phyloP scores from a whole-genome alignment of 1,140 invertebrate genomes.

The Aphaenogaster ashmeadi region DNA sequence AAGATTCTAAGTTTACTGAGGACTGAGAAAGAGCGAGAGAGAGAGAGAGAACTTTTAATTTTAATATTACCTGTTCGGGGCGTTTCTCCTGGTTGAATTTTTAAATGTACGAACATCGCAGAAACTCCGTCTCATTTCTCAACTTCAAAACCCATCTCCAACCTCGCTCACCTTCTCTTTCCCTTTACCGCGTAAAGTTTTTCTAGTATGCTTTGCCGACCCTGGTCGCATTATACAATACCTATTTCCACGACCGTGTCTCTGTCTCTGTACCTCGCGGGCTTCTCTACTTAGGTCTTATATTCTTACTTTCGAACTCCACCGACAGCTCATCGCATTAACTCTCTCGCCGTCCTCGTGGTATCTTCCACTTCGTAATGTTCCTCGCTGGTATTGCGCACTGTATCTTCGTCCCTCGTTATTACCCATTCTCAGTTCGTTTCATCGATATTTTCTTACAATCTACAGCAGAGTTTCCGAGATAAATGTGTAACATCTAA shows the following conservation, averaged over 20 bases:
- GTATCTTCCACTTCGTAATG: constrained; percentile 33
- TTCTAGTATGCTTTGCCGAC: constrained; percentile 33
- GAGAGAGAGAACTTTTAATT: constrained; percentile 44
- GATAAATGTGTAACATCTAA: constrained; percentile 2
- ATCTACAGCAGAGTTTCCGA: not conserved
- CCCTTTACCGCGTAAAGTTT: constrained; percentile 47
- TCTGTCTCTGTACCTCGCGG: constrained; percentile 38
- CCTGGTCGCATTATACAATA: constrained; percentile 55
- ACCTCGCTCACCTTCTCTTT: not conserved
- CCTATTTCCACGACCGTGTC: constrained; percentile 37
- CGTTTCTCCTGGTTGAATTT: constrained; percentile 58
- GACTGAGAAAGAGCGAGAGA: not conserved
- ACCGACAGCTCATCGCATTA: constrained; percentile 60
- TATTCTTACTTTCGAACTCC: constrained; percentile 51
- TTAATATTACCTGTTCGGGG: constrained; percentile 57
- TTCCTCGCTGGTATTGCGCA: constrained; percentile 30
- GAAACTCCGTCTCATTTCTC: constrained; percentile 59
- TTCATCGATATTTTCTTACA: not conserved
- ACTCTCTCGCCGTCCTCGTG: constrained; percentile 24
- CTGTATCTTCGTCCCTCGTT: constrained; percentile 17
- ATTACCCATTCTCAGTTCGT: constrained; percentile 23
- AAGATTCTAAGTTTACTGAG: constrained; percentile 31
- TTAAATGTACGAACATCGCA: constrained; percentile 55
- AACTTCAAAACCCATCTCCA: constrained; percentile 55
- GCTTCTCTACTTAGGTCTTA: constrained; percentile 47